Evolutionary conservation across 2,797 vertebrate genomes (phyloP), one percentile per base, ranked within the genome.

Genomic region (Pagetopsis macropterus): DNA sequence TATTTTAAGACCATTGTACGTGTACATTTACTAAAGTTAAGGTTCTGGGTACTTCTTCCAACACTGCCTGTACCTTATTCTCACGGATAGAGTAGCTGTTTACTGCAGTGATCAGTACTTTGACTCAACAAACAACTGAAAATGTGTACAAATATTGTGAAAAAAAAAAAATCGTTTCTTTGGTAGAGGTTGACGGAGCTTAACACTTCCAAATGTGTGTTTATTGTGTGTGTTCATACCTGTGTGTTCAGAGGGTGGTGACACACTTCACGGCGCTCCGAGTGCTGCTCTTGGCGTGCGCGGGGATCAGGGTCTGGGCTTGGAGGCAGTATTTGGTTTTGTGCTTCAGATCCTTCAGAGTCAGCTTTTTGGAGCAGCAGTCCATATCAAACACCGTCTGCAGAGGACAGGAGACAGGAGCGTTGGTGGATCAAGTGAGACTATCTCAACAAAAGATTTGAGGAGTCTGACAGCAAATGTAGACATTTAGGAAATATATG

Each of bases 261-360:
- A 91, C 4, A 64, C 94, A 95, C 16, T 66, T 79, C 19, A 4
- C 2, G 0, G 80, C 4, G 69, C 93, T 86, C 1, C 86, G 91
- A 0, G 8, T 6, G 67, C 95, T 94, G 41, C 49, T 87, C 45
- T 72, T 90, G 57, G 80, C 85, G 60, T 88, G 91, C 11, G 41
- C 73, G 13, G 78, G 70, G 63, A 92, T 58, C 12, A 88, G 0
- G 1, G 76, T 87, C 84, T 93, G 87, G 4, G 89, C 93, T 19
- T 93, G 89, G 16, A 95, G 46, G 75, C 95, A 95, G 91, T 94
- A 95, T 13, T 62, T 75, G 0, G 69, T 58, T 40, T 70, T 70
- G 43, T 73, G 88, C 1, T 56, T 71, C 49, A 94, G 75, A 0
- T 84, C 14, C 1, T 65, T 76, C 41, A 95, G 81, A 19, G 72